A percentile compares a stretch with the other conserved stretches of the same genome.
These are phyloP conservation scores for Hyposoter didymator DNA, from an alignment of 2,888 invertebrate species.

Conservation along the genomic window DNA sequence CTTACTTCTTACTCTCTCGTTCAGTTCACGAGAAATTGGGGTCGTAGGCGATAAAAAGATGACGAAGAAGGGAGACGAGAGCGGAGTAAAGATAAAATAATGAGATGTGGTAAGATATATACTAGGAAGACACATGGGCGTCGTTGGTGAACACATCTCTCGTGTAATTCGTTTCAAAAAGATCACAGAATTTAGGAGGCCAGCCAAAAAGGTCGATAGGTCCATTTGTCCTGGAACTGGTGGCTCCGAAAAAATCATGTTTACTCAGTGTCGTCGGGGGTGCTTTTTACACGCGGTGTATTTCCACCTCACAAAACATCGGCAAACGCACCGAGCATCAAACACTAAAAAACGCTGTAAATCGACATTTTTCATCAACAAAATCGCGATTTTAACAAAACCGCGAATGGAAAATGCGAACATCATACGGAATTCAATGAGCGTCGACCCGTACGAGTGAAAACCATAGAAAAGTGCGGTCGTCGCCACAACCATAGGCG, in stretches of 20 bases:
- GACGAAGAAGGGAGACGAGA: slow-evolving; percentile 55
- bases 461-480: slow-evolving; percentile 2
- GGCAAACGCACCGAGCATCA: not conserved
- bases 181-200: slow-evolving; percentile 44
- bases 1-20: not conserved
- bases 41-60: slow-evolving; percentile 63
- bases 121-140: slow-evolving; percentile 58
- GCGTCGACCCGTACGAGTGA: not conserved
- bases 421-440: not conserved
- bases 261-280: not conserved
- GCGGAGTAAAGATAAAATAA: slow-evolving; percentile 59
- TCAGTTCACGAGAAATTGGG: slow-evolving; percentile 55
- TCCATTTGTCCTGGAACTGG: slow-evolving; percentile 15
- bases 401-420: not conserved
- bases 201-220: slow-evolving; percentile 66
- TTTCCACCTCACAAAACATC: not conserved
- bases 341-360: not conserved
- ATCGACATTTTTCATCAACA: not conserved
- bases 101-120: slow-evolving; percentile 62
- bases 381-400: not conserved
- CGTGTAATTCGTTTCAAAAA: slow-evolving; percentile 46
- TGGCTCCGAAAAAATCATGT: not conserved
- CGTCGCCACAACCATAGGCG: not conserved
- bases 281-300: not conserved
- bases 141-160: slow-evolving; percentile 54